phyloP scores from a whole-genome alignment of 2,888 invertebrate species.

The Agonopterix alstromeriana region DNA sequence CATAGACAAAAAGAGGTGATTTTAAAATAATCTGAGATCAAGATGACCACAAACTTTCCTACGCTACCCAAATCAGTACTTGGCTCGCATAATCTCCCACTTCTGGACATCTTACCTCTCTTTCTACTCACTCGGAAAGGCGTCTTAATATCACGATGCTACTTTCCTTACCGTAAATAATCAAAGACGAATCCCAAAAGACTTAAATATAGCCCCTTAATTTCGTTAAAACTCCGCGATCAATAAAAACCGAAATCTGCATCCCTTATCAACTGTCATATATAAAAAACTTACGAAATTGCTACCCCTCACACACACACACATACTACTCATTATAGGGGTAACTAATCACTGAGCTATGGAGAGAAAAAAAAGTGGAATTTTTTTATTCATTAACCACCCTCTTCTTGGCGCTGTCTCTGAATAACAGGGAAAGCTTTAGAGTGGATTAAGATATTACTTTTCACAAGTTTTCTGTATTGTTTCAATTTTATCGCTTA shows the following conservation, averaged over 20 bases:
- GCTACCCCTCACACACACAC: conserved; percentile 44
- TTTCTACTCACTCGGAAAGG: too few relatives aligned
- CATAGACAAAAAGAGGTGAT: too few relatives aligned
- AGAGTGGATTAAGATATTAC: conserved; percentile 19
- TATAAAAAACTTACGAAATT: conserved; percentile 38
- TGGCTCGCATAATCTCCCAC: too few relatives aligned
- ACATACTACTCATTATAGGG: conserved; percentile 67
- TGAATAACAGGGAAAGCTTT: conserved; percentile 27
- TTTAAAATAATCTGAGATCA: too few relatives aligned
- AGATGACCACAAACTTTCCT: too few relatives aligned
- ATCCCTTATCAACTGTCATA: conserved; percentile 66
- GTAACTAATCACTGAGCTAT: conserved; percentile 75
- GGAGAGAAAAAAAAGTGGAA: conserved; percentile 69
- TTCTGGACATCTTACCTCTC: too few relatives aligned
- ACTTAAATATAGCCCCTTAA: neutral
- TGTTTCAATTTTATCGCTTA: too few relatives aligned
- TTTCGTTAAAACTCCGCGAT: conserved; percentile 12
- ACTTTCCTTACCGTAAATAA: too few relatives aligned
- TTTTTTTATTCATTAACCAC: conserved; percentile 77
- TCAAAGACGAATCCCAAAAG: too few relatives aligned
- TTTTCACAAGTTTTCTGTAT: too few relatives aligned
- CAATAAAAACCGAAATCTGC: conserved; percentile 52
- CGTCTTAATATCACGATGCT: too few relatives aligned
- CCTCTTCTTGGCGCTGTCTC: conserved; percentile 64
- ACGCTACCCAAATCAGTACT: too few relatives aligned